Base-by-base conservation (phyloP, 2,113 vertebrate species). In the Microcebus murinus region DNA sequence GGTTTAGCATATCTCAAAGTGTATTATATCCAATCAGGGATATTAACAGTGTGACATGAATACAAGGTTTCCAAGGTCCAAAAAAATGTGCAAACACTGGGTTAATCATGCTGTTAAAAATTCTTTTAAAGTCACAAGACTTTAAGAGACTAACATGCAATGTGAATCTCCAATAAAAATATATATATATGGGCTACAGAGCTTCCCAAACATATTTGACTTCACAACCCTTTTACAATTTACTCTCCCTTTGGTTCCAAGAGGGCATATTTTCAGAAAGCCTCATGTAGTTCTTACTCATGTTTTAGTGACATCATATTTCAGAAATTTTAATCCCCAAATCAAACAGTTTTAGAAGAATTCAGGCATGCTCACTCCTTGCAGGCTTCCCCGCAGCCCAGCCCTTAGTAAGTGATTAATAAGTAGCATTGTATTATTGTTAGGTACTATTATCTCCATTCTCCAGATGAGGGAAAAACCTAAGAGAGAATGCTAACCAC, bases 1-100 rank as follows among this genome's bases (percentile, higher is more conserved):
- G 71, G 57, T 68, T 96, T n/a, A 82, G 45, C 10, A 36, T 84
- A 82, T 87, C 61, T 95, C 63, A n/a, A 92, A 83, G 39, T 45
- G 2, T 31, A 3, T 65, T 86, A 17, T 11, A 63, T 50, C 0
- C 1, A 96, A 74, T 81, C 87, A 50, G 84, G 39, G 39, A 59
- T 76, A 77, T 87, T 55, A 86, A 80, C 18, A 70, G 29, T 55
- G 8, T 76, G 36, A 59, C 36, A 50, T 15, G 10, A 81, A 29
- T 57, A 73, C 71, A 89, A 67, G 18, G 48, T 29, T 50, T 13
- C 45, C 68, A 36, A 74, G 52, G 29, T 79, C 61, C 70, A 74
- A 74, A 39, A 48, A 65, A 84, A 74, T 81, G 18, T 94, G 65
- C 83, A 80, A 39, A 61, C 34, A 76, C 17, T 42, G 23, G 20